Evolutionary conservation across 2,113 vertebrate genomes (phyloP).

Genomic region (Hydropotes inermis): DNA sequence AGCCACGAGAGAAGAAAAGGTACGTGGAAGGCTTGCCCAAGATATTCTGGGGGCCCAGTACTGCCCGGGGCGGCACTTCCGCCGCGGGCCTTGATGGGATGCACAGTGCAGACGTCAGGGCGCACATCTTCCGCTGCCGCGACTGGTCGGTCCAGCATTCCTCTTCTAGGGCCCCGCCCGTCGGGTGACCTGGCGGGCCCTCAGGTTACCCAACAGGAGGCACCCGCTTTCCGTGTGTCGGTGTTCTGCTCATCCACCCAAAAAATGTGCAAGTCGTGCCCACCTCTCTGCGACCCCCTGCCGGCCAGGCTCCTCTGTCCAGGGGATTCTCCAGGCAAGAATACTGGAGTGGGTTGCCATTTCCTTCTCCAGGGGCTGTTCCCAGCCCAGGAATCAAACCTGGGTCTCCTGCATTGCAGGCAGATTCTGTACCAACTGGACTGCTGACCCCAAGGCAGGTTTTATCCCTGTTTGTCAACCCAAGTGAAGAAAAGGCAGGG

Average conservation of each 20-base stretch:
- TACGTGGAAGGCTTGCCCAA: slow-evolving; percentile 31
- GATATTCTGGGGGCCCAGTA: not conserved
- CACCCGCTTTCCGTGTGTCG: not conserved
- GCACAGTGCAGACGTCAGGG: fast-evolving
- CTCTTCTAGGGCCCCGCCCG: not conserved
- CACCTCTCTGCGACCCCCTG: not conserved
- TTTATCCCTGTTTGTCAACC: not conserved
- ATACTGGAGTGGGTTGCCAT: not conserved
- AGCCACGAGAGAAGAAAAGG: slow-evolving; percentile 88
- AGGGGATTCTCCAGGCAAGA: not conserved
- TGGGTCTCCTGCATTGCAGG: not conserved
- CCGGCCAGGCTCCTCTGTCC: not conserved
- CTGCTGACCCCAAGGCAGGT: not conserved
- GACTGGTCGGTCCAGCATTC: not conserved
- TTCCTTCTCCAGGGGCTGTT: not conserved
- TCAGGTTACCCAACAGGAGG: not conserved
- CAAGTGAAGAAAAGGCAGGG: not conserved
- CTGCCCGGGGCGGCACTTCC: fast-evolving
- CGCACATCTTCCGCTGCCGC: fast-evolving
- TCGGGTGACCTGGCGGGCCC: not conserved
- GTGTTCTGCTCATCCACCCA: not conserved
- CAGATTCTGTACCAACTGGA: not conserved
- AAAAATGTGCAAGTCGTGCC: not conserved
- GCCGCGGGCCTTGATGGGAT: fast-evolving
- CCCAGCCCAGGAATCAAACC: not conserved